Conservation (phyloP, 1,140 invertebrate species). For the Drosophila azteca region DNA sequence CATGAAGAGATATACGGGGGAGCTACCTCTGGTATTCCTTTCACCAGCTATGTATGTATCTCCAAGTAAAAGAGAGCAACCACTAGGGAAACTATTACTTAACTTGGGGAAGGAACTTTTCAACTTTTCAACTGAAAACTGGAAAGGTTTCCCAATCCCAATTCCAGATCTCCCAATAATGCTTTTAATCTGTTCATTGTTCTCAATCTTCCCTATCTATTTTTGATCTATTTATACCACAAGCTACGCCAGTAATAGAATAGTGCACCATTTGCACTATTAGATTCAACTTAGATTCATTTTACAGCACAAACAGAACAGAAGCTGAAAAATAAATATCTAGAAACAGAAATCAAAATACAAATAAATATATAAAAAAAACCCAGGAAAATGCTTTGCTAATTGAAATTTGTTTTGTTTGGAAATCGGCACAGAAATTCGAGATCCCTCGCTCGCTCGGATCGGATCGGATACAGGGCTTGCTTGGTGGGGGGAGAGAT, state of each 20-base stretch:
- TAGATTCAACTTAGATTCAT: slow-evolving; percentile 13
- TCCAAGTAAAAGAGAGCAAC: background rate
- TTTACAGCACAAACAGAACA: slow-evolving; percentile 19
- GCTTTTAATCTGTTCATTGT: background rate
- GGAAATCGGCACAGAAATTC: slow-evolving; percentile 69
- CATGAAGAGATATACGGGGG: too few relatives aligned
- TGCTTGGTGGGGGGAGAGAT: background rate
- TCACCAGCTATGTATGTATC: too few relatives aligned
- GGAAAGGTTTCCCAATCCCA: slow-evolving; percentile 4
- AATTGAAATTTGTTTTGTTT: slow-evolving; percentile 60
- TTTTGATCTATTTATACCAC: slow-evolving; percentile 11
- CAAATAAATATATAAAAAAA: slow-evolving; percentile 13
- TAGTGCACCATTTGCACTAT: slow-evolving; percentile 52
- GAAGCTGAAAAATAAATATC: slow-evolving; percentile 3
- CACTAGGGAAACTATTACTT: background rate
- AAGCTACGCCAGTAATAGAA: slow-evolving; percentile 54
- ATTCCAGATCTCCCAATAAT: background rate
- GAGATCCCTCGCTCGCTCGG: slow-evolving; percentile 36
- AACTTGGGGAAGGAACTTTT: too few relatives aligned
- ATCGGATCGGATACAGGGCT: too few relatives aligned
- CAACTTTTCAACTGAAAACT: background rate
- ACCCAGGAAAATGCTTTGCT: slow-evolving; percentile 63
- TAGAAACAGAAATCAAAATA: background rate
- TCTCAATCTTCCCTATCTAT: background rate
- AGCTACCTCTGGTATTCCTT: too few relatives aligned